Evolutionary conservation across 2,888 invertebrate genomes (phyloP).

Genomic region (Lasioglossum calceatum): DNA sequence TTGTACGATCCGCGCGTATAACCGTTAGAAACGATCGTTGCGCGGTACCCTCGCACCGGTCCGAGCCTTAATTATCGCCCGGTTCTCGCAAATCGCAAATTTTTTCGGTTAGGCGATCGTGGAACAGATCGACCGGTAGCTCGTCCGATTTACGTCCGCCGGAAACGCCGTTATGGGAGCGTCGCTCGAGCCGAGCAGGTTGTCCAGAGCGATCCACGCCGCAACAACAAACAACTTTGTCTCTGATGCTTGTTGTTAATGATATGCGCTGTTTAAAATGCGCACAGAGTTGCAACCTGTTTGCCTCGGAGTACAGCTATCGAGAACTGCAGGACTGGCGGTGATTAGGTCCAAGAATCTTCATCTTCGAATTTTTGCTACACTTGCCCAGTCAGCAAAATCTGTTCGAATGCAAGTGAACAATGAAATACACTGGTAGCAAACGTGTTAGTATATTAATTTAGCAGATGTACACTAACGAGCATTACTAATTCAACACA

Average conservation of each 20-base stretch:
- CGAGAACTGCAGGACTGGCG: not conserved
- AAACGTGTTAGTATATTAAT: not conserved
- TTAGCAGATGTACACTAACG: not conserved
- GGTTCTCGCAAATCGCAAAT: not conserved
- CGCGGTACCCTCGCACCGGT: slow-evolving; percentile 21
- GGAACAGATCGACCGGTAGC: slow-evolving; percentile 21
- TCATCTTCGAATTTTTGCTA: not conserved
- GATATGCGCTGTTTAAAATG: not conserved
- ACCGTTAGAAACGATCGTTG: slow-evolving; percentile 58
- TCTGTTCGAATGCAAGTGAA: no score
- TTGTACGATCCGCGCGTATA: slow-evolving; percentile 44
- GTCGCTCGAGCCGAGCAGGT: not conserved
- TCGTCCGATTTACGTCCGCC: slow-evolving; percentile 11
- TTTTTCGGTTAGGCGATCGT: not conserved
- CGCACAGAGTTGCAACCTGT: not conserved
- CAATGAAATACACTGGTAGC: no score
- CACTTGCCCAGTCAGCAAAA: no score
- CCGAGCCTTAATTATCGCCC: not conserved
- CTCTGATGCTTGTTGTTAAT: not conserved
- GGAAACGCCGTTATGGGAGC: slow-evolving; percentile 26
- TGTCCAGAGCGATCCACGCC: not conserved
- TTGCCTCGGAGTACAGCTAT: not conserved
- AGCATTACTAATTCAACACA: no score
- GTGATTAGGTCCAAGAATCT: not conserved
- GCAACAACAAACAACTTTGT: not conserved